These are phyloP conservation scores for Magallana gigas DNA, from an alignment of 1,140 invertebrate species.

Conservation along the genomic window DNA sequence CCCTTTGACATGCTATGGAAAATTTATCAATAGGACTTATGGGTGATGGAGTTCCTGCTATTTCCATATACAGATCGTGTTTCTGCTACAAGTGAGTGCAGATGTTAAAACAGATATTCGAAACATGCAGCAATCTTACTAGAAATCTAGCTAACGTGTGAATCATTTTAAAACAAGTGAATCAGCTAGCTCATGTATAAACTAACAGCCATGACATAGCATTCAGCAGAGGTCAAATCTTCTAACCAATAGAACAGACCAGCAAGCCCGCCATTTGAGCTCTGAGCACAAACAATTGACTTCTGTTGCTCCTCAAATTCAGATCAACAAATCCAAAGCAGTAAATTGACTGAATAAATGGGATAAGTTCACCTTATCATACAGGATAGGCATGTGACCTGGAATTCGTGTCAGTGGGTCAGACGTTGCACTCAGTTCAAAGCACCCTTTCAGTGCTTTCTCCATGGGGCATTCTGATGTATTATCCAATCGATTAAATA, in stretches of 20 bases:
- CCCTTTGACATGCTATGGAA: background rate
- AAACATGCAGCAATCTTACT: slow-evolving; percentile 18
- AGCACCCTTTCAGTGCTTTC: slow-evolving; percentile 8
- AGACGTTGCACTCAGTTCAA: slow-evolving; percentile 6
- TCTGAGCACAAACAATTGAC: slow-evolving; percentile 2
- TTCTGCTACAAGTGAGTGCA: background rate
- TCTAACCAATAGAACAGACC: background rate
- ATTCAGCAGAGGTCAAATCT: background rate
- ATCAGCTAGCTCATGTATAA: slow-evolving; percentile 26
- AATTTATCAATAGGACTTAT: background rate
- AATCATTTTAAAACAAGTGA: slow-evolving; percentile 19
- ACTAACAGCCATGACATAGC: slow-evolving; percentile 19
- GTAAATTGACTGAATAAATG: background rate
- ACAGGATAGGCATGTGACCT: background rate
- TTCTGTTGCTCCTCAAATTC: background rate
- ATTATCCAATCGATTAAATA: slow-evolving; percentile 24
- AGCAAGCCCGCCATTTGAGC: background rate
- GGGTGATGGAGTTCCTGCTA: background rate
- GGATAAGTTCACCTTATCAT: slow-evolving; percentile 7
- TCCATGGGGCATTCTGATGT: slow-evolving; percentile 6
- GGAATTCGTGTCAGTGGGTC: slow-evolving; percentile 24
- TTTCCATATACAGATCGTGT: background rate
- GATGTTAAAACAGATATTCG: background rate
- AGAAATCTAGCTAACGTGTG: slow-evolving; percentile 9
- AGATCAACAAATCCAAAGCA: slow-evolving; percentile 1